Conservation (phyloP, 2,888 invertebrate species). For the Cryptus armator region DNA sequence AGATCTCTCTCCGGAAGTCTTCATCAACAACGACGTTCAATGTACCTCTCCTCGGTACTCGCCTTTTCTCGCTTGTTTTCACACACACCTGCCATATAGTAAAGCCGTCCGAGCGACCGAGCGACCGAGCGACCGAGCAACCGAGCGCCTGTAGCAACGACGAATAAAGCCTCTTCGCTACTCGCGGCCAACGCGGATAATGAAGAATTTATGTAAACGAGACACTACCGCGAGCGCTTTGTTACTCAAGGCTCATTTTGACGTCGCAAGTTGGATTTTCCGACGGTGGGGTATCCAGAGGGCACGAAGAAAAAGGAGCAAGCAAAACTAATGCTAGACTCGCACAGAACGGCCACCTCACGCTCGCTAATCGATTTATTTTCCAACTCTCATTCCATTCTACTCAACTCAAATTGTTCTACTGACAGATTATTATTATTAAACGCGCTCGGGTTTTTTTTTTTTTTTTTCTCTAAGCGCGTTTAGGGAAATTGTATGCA, state of each 20-base stretch:
- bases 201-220: constrained; percentile 65
- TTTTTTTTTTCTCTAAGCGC: neutral
- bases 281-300: constrained; percentile 28
- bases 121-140: neutral
- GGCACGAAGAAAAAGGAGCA: constrained; percentile 30
- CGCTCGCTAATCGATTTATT: constrained; percentile 33
- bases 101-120: neutral
- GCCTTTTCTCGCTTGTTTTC: constrained; percentile 22
- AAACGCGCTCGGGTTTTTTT: neutral
- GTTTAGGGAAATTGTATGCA: neutral
- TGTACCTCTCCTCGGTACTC: constrained; percentile 14
- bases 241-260: constrained; percentile 41
- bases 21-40: constrained; percentile 12
- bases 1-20: constrained; percentile 34
- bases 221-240: constrained; percentile 37
- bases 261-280: constrained; percentile 49
- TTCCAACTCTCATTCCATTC: neutral
- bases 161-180: constrained; percentile 53
- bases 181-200: constrained; percentile 40
- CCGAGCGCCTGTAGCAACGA: constrained; percentile 26
- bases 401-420: neutral
- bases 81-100: constrained; percentile 5
- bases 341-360: neutral
- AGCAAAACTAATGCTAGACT: constrained; percentile 25
- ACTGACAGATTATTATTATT: neutral